Base-by-base conservation (phyloP, 2,888 invertebrate genomes). In the Diarsia mendica region DNA sequence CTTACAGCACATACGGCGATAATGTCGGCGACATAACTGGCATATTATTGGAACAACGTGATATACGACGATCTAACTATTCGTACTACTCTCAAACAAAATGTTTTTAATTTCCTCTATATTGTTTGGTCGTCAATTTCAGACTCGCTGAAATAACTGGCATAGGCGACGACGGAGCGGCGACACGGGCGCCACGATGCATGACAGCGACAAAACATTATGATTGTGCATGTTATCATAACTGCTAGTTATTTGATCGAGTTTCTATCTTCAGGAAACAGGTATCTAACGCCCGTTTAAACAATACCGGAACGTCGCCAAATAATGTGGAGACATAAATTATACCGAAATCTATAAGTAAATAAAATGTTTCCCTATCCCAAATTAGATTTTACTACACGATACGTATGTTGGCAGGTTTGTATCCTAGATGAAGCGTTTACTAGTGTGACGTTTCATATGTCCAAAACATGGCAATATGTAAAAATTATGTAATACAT, bases 21-120 rank as follows among this genome's bases (percentile, higher is more conserved):
- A 78, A 79, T 74, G 68, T 74, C 39, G 67, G 61, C 74, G 64
- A 75, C 64, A 79, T 64, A 61, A 64, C 67, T 67, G 48, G 55
- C 67, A 64, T 67, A 65, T 68, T 73, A 74, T 53, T 61, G 64
- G 18, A 51, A 71, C 48, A 61, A 75, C 67, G 39, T 44, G 39
- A 33, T 69, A n/a, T 51, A 63, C 18, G 1, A 23, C n/a, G 2
- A 23, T 48, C 13, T 5, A 23, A 72, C 23, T 55, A 51, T 73
- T 63, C 67, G 67, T 58, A 48, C 18, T 48, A 1, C 23, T 23
- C n/a, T 75, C 13, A 20, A 64, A 77, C 51, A 51, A 18, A 33
- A 44, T 61, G 39, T 39, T 67, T 77, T 67, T 68, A 68, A 76
- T 76, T 67, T 77, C 58, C 49, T 67, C 20, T 13, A 51, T 51